Conservation (phyloP, 2,113 vertebrate genomes). For the Carettochelys insculpta region DNA sequence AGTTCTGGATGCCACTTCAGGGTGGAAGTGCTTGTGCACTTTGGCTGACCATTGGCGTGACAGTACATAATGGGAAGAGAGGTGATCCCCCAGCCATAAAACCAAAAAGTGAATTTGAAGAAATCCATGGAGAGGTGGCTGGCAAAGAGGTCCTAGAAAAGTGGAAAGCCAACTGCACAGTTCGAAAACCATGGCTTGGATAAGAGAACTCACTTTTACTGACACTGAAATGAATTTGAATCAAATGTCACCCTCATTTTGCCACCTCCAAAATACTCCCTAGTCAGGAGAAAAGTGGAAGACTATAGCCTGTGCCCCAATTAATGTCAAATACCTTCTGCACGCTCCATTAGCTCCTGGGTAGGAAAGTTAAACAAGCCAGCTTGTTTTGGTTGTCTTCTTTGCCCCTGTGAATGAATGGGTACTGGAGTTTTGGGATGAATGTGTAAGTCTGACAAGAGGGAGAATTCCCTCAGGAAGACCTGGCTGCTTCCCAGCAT, state of each 20-base stretch:
- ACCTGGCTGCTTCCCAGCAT: no score
- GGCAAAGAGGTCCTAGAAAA: not conserved
- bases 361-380: not conserved
- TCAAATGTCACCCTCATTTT: not conserved
- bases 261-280: not conserved
- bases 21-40: not conserved
- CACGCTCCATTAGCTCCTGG: not conserved
- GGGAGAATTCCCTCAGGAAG: not conserved
- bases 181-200: not conserved
- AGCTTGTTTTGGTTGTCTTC: not conserved
- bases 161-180: fast-evolving
- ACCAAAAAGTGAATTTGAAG: fast-evolving
- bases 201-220: not conserved
- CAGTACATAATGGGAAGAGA: not conserved
- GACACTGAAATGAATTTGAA: not conserved
- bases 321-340: not conserved
- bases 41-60: not conserved
- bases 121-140: fast-evolving
- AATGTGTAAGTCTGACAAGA: not conserved
- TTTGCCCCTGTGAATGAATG: not conserved
- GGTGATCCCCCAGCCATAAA: not conserved
- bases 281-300: not conserved
- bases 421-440: not conserved
- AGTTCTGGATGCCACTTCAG: not conserved
- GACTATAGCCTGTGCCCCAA: fast-evolving